phyloP scores from a whole-genome alignment of 2,888 invertebrate genomes.

The Sesamia inferens region DNA sequence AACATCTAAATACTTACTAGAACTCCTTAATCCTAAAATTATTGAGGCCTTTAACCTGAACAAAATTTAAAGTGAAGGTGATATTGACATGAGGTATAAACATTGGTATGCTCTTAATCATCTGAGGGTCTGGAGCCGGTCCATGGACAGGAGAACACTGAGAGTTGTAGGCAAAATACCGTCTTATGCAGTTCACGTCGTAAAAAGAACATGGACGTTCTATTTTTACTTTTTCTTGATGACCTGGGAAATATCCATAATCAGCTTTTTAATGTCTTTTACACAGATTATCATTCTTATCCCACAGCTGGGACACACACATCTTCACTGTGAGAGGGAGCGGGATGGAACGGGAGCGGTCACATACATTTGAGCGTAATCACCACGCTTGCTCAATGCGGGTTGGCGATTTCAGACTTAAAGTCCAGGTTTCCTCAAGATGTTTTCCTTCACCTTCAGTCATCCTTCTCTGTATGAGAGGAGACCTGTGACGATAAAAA shows the following conservation, averaged over 20 bases:
- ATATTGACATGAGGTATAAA: constrained; percentile 59
- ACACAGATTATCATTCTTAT: too few species aligned
- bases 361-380: too few species aligned
- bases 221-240: constrained; percentile 20
- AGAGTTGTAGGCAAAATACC: constrained; percentile 54
- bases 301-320: too few species aligned
- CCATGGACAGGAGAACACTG: constrained; percentile 51
- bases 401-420: too few species aligned
- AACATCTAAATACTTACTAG: constrained; percentile 59
- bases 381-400: too few species aligned
- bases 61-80: constrained; percentile 48
- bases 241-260: constrained; percentile 13
- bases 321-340: too few species aligned
- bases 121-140: constrained; percentile 47
- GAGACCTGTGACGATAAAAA: too few species aligned
- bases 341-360: too few species aligned
- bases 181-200: constrained; percentile 63
- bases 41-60: constrained; percentile 60
- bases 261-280: neutral
- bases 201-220: constrained; percentile 58
- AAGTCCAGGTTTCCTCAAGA: too few species aligned
- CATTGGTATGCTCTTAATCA: constrained; percentile 31
- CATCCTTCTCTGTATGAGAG: too few species aligned
- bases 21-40: constrained; percentile 68
- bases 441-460: too few species aligned